Conservation (phyloP, 2,888 invertebrate species). For the Podabrus alpinus region DNA sequence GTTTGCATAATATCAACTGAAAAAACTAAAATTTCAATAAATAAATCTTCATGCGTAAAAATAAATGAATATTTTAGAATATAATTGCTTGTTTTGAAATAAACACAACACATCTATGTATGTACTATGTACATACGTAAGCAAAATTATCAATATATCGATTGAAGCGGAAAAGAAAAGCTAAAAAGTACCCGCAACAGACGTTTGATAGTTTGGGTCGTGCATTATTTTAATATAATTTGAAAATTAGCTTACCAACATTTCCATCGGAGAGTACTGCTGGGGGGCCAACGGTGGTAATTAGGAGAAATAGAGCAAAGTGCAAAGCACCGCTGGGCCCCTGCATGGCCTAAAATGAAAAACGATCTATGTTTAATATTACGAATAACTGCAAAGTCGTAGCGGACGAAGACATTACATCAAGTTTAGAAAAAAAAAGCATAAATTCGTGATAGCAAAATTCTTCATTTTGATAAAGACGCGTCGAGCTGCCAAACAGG, state of each 20-base stretch:
- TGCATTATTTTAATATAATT: not conserved
- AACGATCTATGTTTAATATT: not conserved
- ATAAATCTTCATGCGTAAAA: not conserved
- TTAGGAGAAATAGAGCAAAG: constrained; percentile 48
- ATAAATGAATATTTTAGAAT: not conserved
- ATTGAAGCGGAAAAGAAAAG: not conserved
- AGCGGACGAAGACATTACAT: not conserved
- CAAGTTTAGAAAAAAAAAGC: not conserved
- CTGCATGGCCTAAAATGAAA: constrained; percentile 53
- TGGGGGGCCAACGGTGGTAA: constrained; percentile 49
- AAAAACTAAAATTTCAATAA: not conserved
- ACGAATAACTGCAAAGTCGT: not conserved
- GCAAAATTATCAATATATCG: constrained; percentile 23
- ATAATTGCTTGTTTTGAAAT: not conserved
- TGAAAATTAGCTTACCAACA: constrained; percentile 61
- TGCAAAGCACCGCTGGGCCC: constrained; percentile 52
- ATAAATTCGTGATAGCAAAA: not conserved
- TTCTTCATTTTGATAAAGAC: constrained; percentile 9
- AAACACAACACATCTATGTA: constrained; percentile 6
- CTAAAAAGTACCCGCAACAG: constrained; percentile 1
- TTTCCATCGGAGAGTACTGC: constrained; percentile 64
- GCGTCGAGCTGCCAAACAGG: constrained; percentile 38
- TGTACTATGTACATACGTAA: constrained; percentile 15
- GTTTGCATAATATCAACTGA: not conserved
- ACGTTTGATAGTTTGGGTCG: not conserved